These are phyloP conservation scores for Leptonema lineaticorne DNA, from an alignment of 1,140 invertebrate genomes.

Conservation along the genomic window DNA sequence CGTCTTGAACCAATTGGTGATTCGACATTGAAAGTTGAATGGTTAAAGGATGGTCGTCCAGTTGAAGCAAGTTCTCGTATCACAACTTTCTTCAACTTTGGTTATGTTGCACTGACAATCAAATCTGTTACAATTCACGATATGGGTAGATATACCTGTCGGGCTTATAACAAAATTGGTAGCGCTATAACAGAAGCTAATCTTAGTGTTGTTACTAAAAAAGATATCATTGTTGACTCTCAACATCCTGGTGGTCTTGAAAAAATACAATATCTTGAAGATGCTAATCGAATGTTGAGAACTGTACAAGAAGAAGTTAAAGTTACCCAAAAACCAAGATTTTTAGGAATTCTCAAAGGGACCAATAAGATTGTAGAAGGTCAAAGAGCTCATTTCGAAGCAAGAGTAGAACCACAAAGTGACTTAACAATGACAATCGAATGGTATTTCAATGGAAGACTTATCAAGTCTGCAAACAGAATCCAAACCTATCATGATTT, in stretches of 20 bases:
- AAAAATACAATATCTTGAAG: constrained; percentile 87
- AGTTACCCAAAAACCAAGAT: constrained; percentile 77
- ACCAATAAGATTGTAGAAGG: constrained; percentile 94
- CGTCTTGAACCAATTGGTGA: constrained; percentile 91
- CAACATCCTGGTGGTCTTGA: constrained; percentile 85
- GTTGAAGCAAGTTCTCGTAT: constrained; percentile 91
- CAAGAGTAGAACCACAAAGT: constrained; percentile 88
- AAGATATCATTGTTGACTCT: constrained; percentile 82
- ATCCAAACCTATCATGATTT: constrained; percentile 94
- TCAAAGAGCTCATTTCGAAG: constrained; percentile 95
- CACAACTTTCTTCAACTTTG: constrained; percentile 94
- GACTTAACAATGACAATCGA: constrained; percentile 86
- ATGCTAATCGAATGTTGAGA: constrained; percentile 69
- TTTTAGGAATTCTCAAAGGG: constrained; percentile 83
- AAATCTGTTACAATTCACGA: constrained; percentile 90
- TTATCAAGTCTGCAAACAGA: constrained; percentile 79
- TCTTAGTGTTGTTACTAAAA: constrained; percentile 81
- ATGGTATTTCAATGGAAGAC: constrained; percentile 89
- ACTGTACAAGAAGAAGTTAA: constrained; percentile 70
- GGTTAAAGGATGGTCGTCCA: constrained; percentile 90
- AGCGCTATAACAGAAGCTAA: constrained; percentile 87
- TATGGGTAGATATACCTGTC: constrained; percentile 88
- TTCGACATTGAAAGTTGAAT: constrained; percentile 87
- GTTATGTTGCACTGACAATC: constrained; percentile 94
- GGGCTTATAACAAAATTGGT: constrained; percentile 84